Evolutionary conservation across 2,797 vertebrate genomes (phyloP).

Genomic region (Dicrostonyx torquatus): DNA sequence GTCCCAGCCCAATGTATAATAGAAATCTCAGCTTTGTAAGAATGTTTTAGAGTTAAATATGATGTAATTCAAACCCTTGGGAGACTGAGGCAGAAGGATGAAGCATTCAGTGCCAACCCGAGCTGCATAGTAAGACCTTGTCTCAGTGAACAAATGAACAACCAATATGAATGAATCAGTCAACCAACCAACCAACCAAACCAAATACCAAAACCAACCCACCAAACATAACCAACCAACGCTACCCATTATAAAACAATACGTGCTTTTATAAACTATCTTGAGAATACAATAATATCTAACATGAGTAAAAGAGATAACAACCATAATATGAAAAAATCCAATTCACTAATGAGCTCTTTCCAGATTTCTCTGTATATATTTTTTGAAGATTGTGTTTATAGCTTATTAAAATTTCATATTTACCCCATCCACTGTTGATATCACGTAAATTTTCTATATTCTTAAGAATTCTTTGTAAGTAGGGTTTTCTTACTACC

Average conservation of each 20-base stretch:
- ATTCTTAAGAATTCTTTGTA: not conserved
- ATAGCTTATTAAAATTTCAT: accelerated
- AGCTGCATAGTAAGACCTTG: not conserved
- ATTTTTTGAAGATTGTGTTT: accelerated
- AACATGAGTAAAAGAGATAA: not conserved
- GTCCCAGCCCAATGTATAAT: not conserved
- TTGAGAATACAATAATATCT: not conserved
- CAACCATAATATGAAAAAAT: accelerated
- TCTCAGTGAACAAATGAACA: not conserved
- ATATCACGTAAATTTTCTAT: not conserved
- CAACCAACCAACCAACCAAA: not conserved
- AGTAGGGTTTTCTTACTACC: not conserved
- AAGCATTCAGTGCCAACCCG: not conserved
- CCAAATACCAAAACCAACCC: not conserved
- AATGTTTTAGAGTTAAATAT: not conserved
- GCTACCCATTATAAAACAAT: not conserved
- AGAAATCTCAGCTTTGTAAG: not conserved
- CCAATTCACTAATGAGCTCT: accelerated
- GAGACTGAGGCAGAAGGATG: not conserved
- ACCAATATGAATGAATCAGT: not conserved
- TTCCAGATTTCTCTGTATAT: accelerated
- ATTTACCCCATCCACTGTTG: too few species aligned
- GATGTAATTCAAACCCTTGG: not conserved
- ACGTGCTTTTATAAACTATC: not conserved
- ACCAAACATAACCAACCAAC: not conserved